Base-by-base conservation (phyloP, 1,140 invertebrate genomes). In the Rhagoletis pomonella region DNA sequence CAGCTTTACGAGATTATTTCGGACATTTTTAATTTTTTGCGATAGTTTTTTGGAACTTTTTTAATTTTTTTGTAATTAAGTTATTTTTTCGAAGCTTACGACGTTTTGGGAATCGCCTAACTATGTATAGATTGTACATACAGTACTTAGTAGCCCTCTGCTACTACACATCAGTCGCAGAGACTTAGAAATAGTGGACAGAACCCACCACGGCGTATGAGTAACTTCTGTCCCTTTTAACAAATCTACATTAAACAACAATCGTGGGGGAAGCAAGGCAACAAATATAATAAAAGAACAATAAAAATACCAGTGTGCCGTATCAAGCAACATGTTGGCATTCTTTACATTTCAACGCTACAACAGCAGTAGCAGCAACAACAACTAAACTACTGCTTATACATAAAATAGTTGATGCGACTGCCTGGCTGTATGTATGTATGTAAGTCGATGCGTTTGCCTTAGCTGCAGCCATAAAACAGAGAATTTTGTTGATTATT, bases 401-500 rank as follows among this genome's bases (percentile, higher is more conserved):
- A n/a, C 60, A 65, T 1, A 65, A 19, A 29, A 65, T 65, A 47
- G 67, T 3, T 42, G 12, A 73, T 14, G 6, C 12, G 17, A 4
- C 67, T 73, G 67, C 10, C 39, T 42, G 39, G 39, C 42, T 10
- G 14, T 14, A 6, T 17, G 39, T 19, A 12, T 81, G 73, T 55
- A 10, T 29, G 47, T 55, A 6, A 47, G 73, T 55, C 17, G 47
- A 17, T 50, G 44, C 17, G 42, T 47, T 10, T 47, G 12, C 50
- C 47, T 50, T 29, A 47, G 73, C 44, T 55, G 44, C 5, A 12
- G 73, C 55, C 47, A 81, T 55, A 81, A 81, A 81, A 29, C 44
- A 50, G 7, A 42, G 73, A n/a, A 55, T 19, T 81, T 55, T 55
- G 73, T 50, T 81, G 47, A 81, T 81, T 81, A 81, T 81, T 47